Percentiles rank a stretch among this genome's conserved stretches.
These are phyloP conservation scores for Linepithema humile DNA, from an alignment of 1,140 invertebrate genomes.

Conservation along the genomic window DNA sequence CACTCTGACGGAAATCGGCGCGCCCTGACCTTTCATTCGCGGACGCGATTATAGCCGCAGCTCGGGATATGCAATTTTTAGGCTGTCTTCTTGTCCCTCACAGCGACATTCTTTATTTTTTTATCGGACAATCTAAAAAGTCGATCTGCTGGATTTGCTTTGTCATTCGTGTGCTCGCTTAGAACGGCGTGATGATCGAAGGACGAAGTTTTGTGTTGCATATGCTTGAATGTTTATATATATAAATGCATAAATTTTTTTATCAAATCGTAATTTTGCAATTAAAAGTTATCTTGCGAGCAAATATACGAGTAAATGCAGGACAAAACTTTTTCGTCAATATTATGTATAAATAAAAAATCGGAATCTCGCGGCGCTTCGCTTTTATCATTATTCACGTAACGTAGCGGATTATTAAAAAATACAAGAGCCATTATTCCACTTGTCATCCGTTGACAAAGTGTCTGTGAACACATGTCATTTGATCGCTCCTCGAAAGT, in stretches of 20 bases:
- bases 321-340: background rate
- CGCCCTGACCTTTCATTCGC: background rate
- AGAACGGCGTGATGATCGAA: background rate
- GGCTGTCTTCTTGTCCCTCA: background rate
- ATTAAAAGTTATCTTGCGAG: too few species aligned
- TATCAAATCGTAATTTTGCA: background rate
- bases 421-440: too few species aligned
- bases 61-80: slow-evolving; percentile 28
- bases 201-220: too few species aligned
- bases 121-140: background rate
- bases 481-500: background rate
- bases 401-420: too few species aligned
- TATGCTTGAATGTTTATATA: background rate
- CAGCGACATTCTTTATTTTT: background rate
- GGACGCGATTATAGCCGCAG: background rate
- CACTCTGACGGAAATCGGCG: slow-evolving; percentile 10
- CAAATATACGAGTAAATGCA: too few species aligned
- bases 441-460: background rate
- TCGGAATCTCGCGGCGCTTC: background rate
- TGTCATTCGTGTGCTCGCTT: background rate
- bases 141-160: background rate
- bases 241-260: too few species aligned
- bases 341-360: background rate
- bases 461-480: background rate
- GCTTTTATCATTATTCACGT: background rate